A percentile compares a stretch with the other conserved stretches of the same genome.
Conservation (phyloP, 2,797 vertebrate species). For the Euphonia xanthogaster region DNA sequence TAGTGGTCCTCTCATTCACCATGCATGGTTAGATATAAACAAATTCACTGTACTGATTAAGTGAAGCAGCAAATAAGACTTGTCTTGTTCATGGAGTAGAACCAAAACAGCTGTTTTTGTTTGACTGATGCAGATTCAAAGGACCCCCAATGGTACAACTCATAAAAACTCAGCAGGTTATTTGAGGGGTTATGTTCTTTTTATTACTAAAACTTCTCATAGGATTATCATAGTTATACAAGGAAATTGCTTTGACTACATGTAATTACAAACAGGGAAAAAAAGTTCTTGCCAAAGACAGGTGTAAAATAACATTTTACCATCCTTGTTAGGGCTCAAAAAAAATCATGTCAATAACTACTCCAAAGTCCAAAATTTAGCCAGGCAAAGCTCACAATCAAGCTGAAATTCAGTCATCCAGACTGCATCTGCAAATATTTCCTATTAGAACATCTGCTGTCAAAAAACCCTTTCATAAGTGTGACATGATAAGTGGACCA, state of each 20-base stretch:
- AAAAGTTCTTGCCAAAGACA: neutral
- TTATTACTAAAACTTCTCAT: constrained; percentile 1
- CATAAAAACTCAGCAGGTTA: neutral
- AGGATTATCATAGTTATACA: neutral
- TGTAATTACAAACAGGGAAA: neutral
- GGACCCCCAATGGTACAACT: neutral
- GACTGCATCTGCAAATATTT: neutral
- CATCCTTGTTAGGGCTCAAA: neutral
- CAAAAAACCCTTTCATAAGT: neutral
- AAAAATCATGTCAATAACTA: neutral
- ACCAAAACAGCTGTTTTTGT: constrained; percentile 46
- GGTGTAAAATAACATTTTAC: neutral
- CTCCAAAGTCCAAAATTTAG: neutral
- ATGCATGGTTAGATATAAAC: neutral
- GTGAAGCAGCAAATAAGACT: constrained; percentile 19
- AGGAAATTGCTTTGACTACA: neutral
- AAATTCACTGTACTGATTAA: neutral
- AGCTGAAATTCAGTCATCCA: neutral
- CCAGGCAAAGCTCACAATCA: neutral
- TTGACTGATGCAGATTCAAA: constrained; percentile 42
- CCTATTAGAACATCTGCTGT: neutral
- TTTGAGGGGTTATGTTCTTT: neutral
- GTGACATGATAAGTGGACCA: neutral
- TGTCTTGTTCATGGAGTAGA: constrained; percentile 2
- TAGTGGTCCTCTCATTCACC: neutral